These are phyloP conservation scores for Phyllotreta cruciferae DNA, from an alignment of 2,888 invertebrate species.

Conservation along the genomic window DNA sequence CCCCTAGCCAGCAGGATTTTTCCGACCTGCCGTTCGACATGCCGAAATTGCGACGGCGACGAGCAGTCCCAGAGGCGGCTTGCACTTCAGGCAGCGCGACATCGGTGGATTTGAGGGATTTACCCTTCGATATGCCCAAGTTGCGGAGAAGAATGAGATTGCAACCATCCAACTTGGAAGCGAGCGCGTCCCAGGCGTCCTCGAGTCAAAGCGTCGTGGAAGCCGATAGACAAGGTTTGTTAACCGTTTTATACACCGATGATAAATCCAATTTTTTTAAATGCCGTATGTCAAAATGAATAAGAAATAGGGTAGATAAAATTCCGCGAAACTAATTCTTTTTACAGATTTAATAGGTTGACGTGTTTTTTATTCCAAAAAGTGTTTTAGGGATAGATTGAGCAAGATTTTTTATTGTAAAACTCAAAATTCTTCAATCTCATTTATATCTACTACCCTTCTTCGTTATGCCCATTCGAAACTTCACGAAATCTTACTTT, in stretches of 20 bases:
- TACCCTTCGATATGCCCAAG: conserved; percentile 94
- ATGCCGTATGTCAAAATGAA: neutral
- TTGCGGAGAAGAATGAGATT: conserved; percentile 76
- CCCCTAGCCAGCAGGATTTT: conserved; percentile 71
- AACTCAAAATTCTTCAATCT: too few relatives aligned
- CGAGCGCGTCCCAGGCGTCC: conserved; percentile 79
- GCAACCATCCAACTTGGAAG: conserved; percentile 69
- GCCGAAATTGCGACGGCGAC: conserved; percentile 80
- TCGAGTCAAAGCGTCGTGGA: conserved; percentile 83
- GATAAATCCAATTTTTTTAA: neutral
- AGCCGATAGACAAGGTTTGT: conserved; percentile 69
- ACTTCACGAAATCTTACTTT: too few relatives aligned
- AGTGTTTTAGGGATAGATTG: too few relatives aligned
- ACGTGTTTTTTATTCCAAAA: too few relatives aligned
- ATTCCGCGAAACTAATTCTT: too few relatives aligned
- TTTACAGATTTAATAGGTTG: too few relatives aligned
- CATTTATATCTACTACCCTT: too few relatives aligned
- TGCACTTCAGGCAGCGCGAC: conserved; percentile 77
- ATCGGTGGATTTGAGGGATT: conserved; percentile 78
- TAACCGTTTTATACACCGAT: neutral
- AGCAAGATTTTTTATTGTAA: too few relatives aligned
- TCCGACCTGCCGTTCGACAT: conserved; percentile 88
- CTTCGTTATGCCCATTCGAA: too few relatives aligned
- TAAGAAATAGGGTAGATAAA: too few relatives aligned
- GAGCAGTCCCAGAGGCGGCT: conserved; percentile 70